Base-by-base conservation (phyloP, 2,888 invertebrate species). In the Trichogramma dendrolimi region DNA sequence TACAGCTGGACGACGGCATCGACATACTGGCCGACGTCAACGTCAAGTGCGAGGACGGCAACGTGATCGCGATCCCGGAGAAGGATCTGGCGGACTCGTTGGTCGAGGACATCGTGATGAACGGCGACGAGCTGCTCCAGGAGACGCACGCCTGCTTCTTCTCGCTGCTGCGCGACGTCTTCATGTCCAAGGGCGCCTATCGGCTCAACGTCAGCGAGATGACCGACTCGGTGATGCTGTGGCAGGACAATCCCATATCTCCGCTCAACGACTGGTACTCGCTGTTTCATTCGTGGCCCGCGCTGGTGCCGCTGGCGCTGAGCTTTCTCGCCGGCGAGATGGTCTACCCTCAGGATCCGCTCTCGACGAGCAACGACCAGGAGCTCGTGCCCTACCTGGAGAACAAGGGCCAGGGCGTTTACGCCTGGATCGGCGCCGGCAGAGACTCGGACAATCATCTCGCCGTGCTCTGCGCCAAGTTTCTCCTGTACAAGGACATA, bases 351-450 rank as follows among this genome's bases (percentile, higher is more conserved):
- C 75, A 73, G 51, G 77, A 77, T 43, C 73, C 71, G 5, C 66
- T 69, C 0, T 67, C 69, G 8, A 75, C 76, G 55, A 68, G 71
- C 4, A 44, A 43, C 4, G 78, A 78, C 42, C 72, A 72, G 11
- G 79, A 79, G 43, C 69, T 79, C 4, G 79, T 79, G n/a, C 78
- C 78, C 1, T 79, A 78, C 57, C 66, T 78, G 8, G 78, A 79
- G 61, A 79, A 79, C 54, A 79, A 79, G 54, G 78, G 78, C 39
- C 70, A 68, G 8, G 74, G 85, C 75, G 83, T 86, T 72, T 93
- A 92, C 79, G 90, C 92, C 73, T 96, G 96, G 96, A 96, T 96
- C 64, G 96, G 96, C 2, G 93, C 93, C 5, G 95, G 95, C 0
- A 83, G 96, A 5, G 96, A 96, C 77, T 89, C 92, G 4, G 95